Base-by-base conservation (phyloP, 2,888 invertebrate species). In the Calameuta idolon region DNA sequence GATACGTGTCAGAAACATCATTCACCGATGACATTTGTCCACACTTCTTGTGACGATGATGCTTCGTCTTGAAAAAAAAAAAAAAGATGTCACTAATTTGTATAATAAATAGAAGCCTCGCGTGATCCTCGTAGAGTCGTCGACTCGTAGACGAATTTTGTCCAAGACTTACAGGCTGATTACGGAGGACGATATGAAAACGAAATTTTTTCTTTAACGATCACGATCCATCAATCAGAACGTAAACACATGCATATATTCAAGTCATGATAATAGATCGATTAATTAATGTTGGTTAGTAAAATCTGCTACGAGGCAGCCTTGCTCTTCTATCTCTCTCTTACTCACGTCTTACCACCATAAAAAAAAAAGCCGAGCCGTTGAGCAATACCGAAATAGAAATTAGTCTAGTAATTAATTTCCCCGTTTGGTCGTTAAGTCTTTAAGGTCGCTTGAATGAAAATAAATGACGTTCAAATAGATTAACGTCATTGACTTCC, bases 381-480 rank as follows among this genome's bases (percentile, higher is more conserved):
- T 55, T 55, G 9, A 23, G 55, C 2, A 55, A 30, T 34, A 71
- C 71, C 71, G 9, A 71, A 71, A 71, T 71, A 71, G 71, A 71
- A 33, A 31, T 71, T 71, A 71, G 33, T 31, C 31, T 9, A 23
- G 71, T 71, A 31, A 71, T 71, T 34, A 31, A 71, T 71, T 71
- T 31, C 12, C 31, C 71, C 31, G 33, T 33, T 31, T 12, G 15
- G 2, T 55, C 55, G 23, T 55, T 55, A 55, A 55, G 55, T 12
- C 23, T 5, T 55, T 55, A 55, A 55, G 55, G 55, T 55, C 55
- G 55, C 55, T 1, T 2, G 71, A 71, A 34, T 34, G 71, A 71
- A 71, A 71, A 71, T 71, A 71, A 71, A 30, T 71, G 71, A 71
- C 71, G 71, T 71, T 1, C 12, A 71, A 12, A 71, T 23, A 55